Conservation (phyloP, 2,797 vertebrate genomes). For the Acanthornis magna region DNA sequence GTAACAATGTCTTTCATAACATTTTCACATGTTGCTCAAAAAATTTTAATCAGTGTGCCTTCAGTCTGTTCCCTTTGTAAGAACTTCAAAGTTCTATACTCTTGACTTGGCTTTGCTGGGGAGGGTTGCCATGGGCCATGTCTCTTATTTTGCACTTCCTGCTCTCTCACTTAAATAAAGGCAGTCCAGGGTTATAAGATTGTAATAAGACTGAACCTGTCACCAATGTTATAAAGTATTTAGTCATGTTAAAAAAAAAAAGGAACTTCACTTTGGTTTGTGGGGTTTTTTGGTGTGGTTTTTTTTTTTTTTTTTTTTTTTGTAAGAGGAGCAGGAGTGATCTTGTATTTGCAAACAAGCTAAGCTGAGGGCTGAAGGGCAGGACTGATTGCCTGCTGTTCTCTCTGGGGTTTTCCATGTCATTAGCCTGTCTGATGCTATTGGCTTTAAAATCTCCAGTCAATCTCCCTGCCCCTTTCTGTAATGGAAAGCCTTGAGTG, state of each 20-base stretch:
- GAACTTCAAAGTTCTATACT: background rate
- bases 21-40: background rate
- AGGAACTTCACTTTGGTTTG: background rate
- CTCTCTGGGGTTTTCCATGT: background rate
- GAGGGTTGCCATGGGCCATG: too few species aligned
- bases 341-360: background rate
- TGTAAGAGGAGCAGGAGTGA: background rate
- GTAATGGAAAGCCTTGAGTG: background rate
- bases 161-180: background rate
- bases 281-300: background rate
- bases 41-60: accelerated
- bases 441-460: background rate
- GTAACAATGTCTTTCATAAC: background rate
- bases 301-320: background rate
- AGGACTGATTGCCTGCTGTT: background rate
- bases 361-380: background rate
- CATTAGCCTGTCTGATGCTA: background rate
- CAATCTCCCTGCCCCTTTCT: background rate
- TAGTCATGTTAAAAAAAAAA: background rate
- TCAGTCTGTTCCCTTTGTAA: background rate
- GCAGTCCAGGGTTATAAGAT: background rate
- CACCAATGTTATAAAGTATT: background rate
- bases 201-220: background rate
- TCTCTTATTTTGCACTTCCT: background rate
- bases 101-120: background rate